These are phyloP conservation scores for Macrosoma leucophasiata DNA, from an alignment of 2,888 invertebrate species.

Conservation along the genomic window DNA sequence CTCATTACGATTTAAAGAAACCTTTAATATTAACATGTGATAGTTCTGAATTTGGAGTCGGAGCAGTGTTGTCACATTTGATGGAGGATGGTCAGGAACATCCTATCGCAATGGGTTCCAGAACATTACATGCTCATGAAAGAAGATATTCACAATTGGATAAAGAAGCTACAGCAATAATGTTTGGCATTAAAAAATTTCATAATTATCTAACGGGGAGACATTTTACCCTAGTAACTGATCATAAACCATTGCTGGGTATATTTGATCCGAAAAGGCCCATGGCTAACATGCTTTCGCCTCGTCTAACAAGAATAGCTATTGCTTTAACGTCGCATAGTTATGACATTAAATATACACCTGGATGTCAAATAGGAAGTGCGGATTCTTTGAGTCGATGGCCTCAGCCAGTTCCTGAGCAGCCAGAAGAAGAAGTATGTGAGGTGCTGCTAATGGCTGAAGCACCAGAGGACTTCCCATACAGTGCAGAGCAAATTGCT, in stretches of 20 bases:
- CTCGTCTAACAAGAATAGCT: conserved; percentile 18
- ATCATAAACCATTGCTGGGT: conserved; percentile 16
- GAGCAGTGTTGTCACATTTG: conserved; percentile 12
- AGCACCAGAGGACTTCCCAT: conserved; percentile 13
- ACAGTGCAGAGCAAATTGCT: conserved; percentile 12
- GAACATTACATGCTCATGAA: conserved; percentile 18
- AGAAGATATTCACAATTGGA: conserved; percentile 19
- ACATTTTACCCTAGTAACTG: conserved; percentile 15
- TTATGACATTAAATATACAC: conserved; percentile 14
- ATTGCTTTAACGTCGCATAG: conserved; percentile 11
- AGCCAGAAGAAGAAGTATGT: background rate
- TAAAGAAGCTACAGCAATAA: conserved; percentile 21
- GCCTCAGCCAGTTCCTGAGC: conserved; percentile 1
- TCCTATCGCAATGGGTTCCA: conserved; percentile 14
- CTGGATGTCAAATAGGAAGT: conserved; percentile 17
- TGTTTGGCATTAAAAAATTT: conserved; percentile 20
- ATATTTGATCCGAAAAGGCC: conserved; percentile 13
- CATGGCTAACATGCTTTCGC: conserved; percentile 19
- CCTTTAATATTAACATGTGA: conserved; percentile 6
- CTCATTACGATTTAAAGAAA: conserved; percentile 4
- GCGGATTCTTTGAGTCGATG: conserved; percentile 18
- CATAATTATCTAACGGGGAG: conserved; percentile 15
- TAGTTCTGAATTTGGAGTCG: conserved; percentile 10
- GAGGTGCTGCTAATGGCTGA: conserved; percentile 21
- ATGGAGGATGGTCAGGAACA: conserved; percentile 16